These are phyloP conservation scores for Thaleichthys pacificus DNA, from an alignment of 2,797 vertebrate genomes.

Conservation along the genomic window DNA sequence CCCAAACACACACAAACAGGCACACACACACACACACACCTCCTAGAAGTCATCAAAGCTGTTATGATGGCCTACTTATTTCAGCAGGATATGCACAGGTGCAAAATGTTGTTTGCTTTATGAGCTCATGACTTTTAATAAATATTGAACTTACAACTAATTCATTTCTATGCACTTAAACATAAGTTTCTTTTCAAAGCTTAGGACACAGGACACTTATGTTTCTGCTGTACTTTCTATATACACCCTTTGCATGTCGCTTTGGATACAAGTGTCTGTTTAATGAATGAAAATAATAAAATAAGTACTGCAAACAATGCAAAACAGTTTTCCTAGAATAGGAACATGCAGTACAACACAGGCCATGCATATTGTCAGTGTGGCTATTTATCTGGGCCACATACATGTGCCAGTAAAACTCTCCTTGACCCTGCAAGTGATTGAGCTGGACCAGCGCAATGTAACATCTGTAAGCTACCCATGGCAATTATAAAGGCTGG, in stretches of 20 bases:
- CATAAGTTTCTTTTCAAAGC: too few species aligned
- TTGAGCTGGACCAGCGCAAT: slow-evolving; percentile 39
- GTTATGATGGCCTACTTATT: slow-evolving; percentile 63
- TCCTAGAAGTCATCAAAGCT: slow-evolving; percentile 63
- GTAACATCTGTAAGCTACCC: slow-evolving; percentile 83
- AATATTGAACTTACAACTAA: neutral
- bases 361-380: slow-evolving; percentile 27
- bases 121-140: neutral
- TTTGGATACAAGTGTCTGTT: too few species aligned
- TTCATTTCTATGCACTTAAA: too few species aligned
- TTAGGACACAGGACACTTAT: too few species aligned
- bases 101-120: slow-evolving; percentile 57
- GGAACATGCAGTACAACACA: slow-evolving; percentile 28
- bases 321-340: slow-evolving; percentile 11
- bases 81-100: slow-evolving; percentile 70
- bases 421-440: slow-evolving; percentile 62
- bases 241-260: too few species aligned
- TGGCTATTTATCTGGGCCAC: slow-evolving; percentile 52
- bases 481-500: slow-evolving; percentile 81
- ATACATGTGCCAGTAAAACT: slow-evolving; percentile 67
- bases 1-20: slow-evolving; percentile 43
- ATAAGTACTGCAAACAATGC: too few species aligned
- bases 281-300: too few species aligned
- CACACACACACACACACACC: neutral
- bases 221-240: too few species aligned